Evolutionary conservation across 2,888 invertebrate genomes (phyloP).

Genomic region (Epirrhoe alternata): DNA sequence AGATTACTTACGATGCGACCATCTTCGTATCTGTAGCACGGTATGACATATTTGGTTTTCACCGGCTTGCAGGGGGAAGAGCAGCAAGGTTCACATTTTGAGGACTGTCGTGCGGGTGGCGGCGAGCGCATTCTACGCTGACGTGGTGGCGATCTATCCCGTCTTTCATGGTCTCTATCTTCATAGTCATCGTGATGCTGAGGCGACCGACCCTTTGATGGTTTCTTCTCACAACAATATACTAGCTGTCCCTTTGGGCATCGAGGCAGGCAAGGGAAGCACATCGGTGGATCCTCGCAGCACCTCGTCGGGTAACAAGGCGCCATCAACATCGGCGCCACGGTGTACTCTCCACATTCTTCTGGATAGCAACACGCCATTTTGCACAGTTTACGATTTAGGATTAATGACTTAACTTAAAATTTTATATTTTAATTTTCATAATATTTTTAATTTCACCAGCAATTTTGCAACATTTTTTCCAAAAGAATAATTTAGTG

Average conservation of each 20-base stretch:
- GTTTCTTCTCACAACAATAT: slow-evolving; percentile 58
- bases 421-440: slow-evolving; percentile 48
- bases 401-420: slow-evolving; percentile 32
- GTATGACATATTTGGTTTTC: slow-evolving; percentile 76
- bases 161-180: slow-evolving; percentile 7
- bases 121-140: slow-evolving; percentile 23
- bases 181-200: slow-evolving; percentile 27
- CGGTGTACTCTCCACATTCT: slow-evolving; percentile 60
- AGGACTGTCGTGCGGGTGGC: slow-evolving; percentile 24
- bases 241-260: slow-evolving; percentile 54
- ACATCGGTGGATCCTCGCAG: slow-evolving; percentile 53
- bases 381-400: slow-evolving; percentile 42
- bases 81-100: slow-evolving; percentile 42
- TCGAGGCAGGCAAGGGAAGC: slow-evolving; percentile 62
- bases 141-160: slow-evolving; percentile 16
- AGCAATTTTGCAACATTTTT: slow-evolving; percentile 49
- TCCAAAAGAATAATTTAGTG: slow-evolving; percentile 25
- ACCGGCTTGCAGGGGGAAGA: slow-evolving; percentile 55
- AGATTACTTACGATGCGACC: slow-evolving; percentile 75
- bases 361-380: slow-evolving; percentile 67
- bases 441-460: slow-evolving; percentile 44
- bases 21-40: slow-evolving; percentile 79
- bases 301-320: slow-evolving; percentile 52
- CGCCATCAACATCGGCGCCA: slow-evolving; percentile 62
- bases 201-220: slow-evolving; percentile 30